phyloP scores from a whole-genome alignment of 2,113 vertebrate species.

The Chlamydotis undulata region DNA sequence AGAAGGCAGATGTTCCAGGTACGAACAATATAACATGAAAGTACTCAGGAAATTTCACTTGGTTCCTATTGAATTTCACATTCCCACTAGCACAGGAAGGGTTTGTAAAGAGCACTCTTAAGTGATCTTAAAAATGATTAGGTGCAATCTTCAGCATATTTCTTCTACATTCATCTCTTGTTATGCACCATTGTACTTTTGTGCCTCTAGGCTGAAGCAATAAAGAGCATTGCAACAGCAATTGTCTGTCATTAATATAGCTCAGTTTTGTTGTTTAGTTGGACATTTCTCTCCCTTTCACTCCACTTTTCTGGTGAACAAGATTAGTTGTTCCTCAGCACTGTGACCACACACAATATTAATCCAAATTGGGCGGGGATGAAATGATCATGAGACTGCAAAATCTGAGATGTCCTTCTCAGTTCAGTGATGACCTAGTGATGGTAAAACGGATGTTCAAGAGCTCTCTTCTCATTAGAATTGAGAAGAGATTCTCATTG shows the following conservation, averaged over 20 bases:
- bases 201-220: neutral
- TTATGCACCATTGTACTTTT: neutral
- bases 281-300: neutral
- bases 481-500: neutral
- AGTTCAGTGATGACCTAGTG: constrained; percentile 14
- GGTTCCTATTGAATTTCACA: neutral
- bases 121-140: neutral
- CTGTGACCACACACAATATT: neutral
- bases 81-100: neutral
- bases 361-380: neutral
- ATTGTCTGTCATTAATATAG: neutral
- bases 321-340: neutral
- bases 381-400: neutral
- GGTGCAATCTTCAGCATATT: neutral
- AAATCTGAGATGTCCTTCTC: constrained; percentile 22
- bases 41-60: neutral
- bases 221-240: neutral
- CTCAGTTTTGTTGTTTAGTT: neutral
- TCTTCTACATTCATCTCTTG: neutral
- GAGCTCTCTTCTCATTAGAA: neutral
- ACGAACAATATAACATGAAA: neutral
- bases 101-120: neutral
- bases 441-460: neutral
- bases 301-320: neutral
- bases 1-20: neutral